A percentile compares a stretch with the other conserved stretches of the same genome.
phyloP scores from a whole-genome alignment of 2,888 invertebrate species.

The Epinotia brunnichana region DNA sequence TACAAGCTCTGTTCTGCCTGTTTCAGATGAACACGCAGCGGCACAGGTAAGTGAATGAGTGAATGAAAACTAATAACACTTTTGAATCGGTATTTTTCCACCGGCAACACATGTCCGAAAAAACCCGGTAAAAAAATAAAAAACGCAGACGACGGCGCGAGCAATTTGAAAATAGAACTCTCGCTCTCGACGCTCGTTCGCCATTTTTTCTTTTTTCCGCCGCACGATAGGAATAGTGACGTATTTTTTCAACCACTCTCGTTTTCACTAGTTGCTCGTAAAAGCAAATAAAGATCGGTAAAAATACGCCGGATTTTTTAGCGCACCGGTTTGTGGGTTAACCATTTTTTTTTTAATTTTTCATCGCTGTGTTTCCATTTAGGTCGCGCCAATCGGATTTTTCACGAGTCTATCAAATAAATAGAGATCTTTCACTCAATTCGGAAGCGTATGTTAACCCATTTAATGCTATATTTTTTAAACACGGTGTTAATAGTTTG shows the following conservation, averaged over 20 bases:
- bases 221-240: constrained; percentile 81
- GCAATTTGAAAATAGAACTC: constrained; percentile 78
- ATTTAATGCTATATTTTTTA: background rate
- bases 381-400: constrained; percentile 16
- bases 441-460: background rate
- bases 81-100: constrained; percentile 50
- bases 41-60: constrained; percentile 41
- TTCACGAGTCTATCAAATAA: constrained; percentile 25
- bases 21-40: constrained; percentile 41
- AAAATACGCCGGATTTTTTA: constrained; percentile 72
- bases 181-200: constrained; percentile 70
- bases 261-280: constrained; percentile 75
- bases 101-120: constrained; percentile 56
- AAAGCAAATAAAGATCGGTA: constrained; percentile 80
- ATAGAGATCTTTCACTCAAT: background rate
- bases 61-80: constrained; percentile 38
- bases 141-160: constrained; percentile 61
- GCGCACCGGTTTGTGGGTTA: constrained; percentile 69
- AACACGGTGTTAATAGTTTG: background rate
- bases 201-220: constrained; percentile 67
- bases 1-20: constrained; percentile 24
- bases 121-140: constrained; percentile 56
- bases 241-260: constrained; percentile 75
- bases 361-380: constrained; percentile 42
- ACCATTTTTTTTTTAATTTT: constrained; percentile 61